phyloP scores from a whole-genome alignment of 1,140 invertebrate species.

The Trichonephila inaurata region DNA sequence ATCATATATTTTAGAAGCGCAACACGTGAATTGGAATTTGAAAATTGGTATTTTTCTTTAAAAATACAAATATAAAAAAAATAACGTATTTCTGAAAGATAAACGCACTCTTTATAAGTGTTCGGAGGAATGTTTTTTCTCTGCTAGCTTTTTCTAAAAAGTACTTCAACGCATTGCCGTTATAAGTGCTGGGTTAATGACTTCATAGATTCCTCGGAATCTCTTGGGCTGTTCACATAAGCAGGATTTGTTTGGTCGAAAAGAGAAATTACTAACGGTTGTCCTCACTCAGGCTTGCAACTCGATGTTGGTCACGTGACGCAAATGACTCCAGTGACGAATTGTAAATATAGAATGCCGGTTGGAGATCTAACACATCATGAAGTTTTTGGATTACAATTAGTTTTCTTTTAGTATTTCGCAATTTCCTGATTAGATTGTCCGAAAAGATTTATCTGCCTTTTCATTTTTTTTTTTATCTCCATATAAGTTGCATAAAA shows the following conservation, averaged over 20 bases:
- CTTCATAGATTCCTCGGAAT: slow-evolving; percentile 5
- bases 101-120: not conserved
- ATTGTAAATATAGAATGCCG: not conserved
- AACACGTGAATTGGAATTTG: not conserved
- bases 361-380: not conserved
- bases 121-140: not conserved
- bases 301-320: not conserved
- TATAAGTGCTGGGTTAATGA: slow-evolving; percentile 33
- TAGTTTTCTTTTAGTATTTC: not conserved
- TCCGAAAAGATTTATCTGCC: too few relatives aligned
- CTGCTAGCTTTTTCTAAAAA: not conserved
- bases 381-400: too few relatives aligned
- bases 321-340: not conserved
- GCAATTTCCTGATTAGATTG: not conserved
- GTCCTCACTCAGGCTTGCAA: not conserved
- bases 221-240: slow-evolving; percentile 10
- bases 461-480: too few relatives aligned
- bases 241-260: slow-evolving; percentile 8
- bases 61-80: not conserved
- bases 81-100: not conserved
- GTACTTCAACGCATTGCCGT: not conserved
- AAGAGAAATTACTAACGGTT: not conserved
- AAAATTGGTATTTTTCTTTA: not conserved
- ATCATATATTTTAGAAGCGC: not conserved
- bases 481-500: too few relatives aligned